Base-by-base conservation (phyloP, 2,888 invertebrate species). In the Molorchus minor region DNA sequence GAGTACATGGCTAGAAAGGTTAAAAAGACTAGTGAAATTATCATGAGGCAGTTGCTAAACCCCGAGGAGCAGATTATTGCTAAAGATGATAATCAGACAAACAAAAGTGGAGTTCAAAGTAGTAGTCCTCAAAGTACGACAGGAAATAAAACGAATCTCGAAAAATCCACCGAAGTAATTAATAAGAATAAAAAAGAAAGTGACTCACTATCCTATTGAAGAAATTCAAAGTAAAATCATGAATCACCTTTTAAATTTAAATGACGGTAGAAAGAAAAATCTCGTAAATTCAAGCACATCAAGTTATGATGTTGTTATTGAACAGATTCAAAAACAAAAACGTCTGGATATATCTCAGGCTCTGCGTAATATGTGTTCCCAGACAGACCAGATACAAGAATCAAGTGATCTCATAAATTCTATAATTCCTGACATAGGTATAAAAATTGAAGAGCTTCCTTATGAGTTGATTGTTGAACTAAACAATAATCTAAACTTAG, bases 381-480 rank as follows among this genome's bases (percentile, higher is more conserved):
- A 64, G 16, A 35, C 58, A 58, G 69, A 64, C 54, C 59, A 71
- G 35, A 65, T 58, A 20, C 59, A 65, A 13, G 71, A 74, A 53
- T 71, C 67, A 49, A 73, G 65, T 38, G 71, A 77, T 53, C 65
- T 73, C 47, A 75, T 78, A 40, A 76, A 78, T 67, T 71, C 77
- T 0, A 78, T 80, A 35, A 78, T 79, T 49, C 79, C 80, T 7
- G 80, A 80, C 67, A 75, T 80, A 56, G 78, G 76, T 15, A 76
- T 80, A 40, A 75, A 77, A 70, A 70, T 80, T 54, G 77, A 79
- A 62, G 75, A 77, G 53, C 61, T 80, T 41, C 80, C 80, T 5
- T 60, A 65, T 35, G 75, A 78, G 64, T 61, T 79, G 13, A 78
- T 80, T 44, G 71, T 74, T 61, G 70, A 75, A 56, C 66, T 80